Percentiles rank a stretch among this genome's conserved stretches.
Evolutionary conservation across 2,797 vertebrate genomes (phyloP).

Genomic region (Podarcis siculus): DNA sequence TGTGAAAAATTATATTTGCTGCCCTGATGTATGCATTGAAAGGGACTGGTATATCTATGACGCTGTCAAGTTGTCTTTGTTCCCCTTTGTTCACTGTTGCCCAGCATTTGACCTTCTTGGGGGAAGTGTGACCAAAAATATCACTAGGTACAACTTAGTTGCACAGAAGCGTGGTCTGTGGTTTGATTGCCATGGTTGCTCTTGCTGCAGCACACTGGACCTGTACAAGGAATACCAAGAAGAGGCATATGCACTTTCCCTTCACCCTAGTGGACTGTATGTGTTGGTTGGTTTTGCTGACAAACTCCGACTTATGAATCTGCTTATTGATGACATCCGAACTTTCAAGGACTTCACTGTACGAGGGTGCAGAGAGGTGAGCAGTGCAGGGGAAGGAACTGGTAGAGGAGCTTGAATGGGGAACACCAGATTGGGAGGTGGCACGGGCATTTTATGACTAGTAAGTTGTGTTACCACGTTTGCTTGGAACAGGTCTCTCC

Average conservation of each 20-base stretch:
- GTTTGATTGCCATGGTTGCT: slow-evolving; percentile 13
- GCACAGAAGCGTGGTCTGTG: not conserved
- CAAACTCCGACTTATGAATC: slow-evolving; percentile 90
- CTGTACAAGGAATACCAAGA: slow-evolving; percentile 91
- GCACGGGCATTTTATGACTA: not conserved
- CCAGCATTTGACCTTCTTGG: slow-evolving; percentile 2
- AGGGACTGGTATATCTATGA: slow-evolving; percentile 12
- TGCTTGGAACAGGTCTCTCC: not conserved
- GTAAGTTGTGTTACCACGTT: not conserved
- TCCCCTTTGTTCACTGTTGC: slow-evolving; percentile 12
- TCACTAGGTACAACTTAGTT: not conserved
- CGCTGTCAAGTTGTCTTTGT: slow-evolving; percentile 11
- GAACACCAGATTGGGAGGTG: not conserved
- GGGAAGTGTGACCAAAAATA: slow-evolving; percentile 18
- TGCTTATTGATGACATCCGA: slow-evolving; percentile 89
- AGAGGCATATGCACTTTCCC: slow-evolving; percentile 86
- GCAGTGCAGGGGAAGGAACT: slow-evolving; percentile 12
- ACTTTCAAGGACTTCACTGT: slow-evolving; percentile 89
- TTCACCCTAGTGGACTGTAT: slow-evolving; percentile 92
- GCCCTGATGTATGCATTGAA: slow-evolving; percentile 9
- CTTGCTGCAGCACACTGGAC: slow-evolving; percentile 81
- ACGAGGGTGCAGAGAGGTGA: slow-evolving; percentile 90
- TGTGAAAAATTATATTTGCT: not conserved
- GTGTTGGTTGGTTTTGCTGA: slow-evolving; percentile 92
- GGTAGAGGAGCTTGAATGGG: not conserved